Conservation (phyloP, 2,113 vertebrate genomes). For the Phoxinus phoxinus region DNA sequence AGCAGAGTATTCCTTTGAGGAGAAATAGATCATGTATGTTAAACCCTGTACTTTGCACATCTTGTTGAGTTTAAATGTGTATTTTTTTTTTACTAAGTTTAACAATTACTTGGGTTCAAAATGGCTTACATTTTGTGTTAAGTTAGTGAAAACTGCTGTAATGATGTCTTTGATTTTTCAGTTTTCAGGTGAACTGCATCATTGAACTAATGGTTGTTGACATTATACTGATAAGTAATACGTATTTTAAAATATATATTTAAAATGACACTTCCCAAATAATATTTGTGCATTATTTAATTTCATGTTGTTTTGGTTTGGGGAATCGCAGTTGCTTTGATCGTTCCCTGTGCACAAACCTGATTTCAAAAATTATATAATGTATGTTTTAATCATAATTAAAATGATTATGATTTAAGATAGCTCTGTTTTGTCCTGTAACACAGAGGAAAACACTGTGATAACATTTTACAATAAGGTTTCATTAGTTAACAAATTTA, state of each 20-base stretch:
- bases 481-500: no score
- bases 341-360: neutral
- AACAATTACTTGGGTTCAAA: neutral
- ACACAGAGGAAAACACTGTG: neutral
- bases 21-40: neutral
- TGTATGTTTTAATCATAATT: neutral
- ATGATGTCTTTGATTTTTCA: neutral
- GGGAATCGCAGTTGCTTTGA: neutral
- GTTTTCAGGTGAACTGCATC: conserved; percentile 7
- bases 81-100: neutral
- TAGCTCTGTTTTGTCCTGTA: neutral
- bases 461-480: no score
- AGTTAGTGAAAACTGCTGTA: conserved; percentile 18
- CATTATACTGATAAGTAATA: neutral
- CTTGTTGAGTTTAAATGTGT: neutral
- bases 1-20: neutral
- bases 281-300: neutral
- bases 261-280: neutral
- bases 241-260: neutral
- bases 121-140: neutral
- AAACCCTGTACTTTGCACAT: conserved; percentile 1
- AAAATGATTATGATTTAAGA: neutral
- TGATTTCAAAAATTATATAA: neutral
- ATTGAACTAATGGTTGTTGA: neutral
- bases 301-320: conserved; percentile 5